A percentile compares a stretch with the other conserved stretches of the same genome.
phyloP scores from a whole-genome alignment of 2,888 invertebrate species.

The Tetranychus piercei region DNA sequence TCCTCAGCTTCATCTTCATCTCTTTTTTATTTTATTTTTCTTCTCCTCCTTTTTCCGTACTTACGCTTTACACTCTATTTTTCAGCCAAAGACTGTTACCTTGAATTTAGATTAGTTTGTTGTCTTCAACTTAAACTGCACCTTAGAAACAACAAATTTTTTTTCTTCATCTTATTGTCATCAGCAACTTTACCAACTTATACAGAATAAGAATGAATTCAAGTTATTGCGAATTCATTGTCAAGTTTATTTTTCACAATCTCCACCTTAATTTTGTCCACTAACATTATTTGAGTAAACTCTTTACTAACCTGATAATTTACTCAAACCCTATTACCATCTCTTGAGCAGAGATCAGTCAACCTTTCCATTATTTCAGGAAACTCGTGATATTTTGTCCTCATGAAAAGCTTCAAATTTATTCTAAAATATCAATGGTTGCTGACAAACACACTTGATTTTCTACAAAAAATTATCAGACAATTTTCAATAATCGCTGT shows the following conservation, averaged over 20 bases:
- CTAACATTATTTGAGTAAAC: conserved; percentile 22
- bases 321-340: background rate
- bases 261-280: conserved; percentile 21
- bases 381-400: too few species aligned
- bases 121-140: background rate
- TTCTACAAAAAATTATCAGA: background rate
- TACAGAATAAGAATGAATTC: too few species aligned
- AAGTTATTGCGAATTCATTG: too few species aligned
- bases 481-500: too few species aligned
- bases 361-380: too few species aligned
- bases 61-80: background rate
- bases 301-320: background rate
- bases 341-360: too few species aligned
- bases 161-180: too few species aligned
- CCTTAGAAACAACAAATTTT: background rate
- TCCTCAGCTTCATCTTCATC: background rate
- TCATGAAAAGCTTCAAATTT: too few species aligned
- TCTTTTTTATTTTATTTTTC: background rate
- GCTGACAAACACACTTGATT: background rate
- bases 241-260: too few species aligned
- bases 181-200: too few species aligned
- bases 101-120: background rate
- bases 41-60: conserved; percentile 1
- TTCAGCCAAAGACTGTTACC: background rate
- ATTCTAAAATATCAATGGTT: background rate